phyloP scores from a whole-genome alignment of 2,113 vertebrate species.

The Hypomesus transpacificus region DNA sequence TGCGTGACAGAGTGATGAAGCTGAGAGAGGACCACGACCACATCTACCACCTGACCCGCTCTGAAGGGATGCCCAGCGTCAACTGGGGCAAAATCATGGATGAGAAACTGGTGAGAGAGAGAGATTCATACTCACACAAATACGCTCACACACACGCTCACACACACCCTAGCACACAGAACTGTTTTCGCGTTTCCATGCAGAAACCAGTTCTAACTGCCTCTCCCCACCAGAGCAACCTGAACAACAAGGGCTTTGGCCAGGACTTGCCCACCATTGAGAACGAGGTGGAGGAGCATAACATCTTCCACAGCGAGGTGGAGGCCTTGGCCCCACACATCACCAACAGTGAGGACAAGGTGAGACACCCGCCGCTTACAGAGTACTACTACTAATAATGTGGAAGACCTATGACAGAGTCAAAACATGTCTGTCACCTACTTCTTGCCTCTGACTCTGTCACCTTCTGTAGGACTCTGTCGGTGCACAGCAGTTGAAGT shows the following conservation, averaged over 20 bases:
- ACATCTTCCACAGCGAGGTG: constrained; percentile 95
- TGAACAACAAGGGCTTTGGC: constrained; percentile 82
- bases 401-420: neutral
- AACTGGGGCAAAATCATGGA: constrained; percentile 90
- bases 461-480: constrained; percentile 70
- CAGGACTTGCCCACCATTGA: constrained; percentile 88
- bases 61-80: constrained; percentile 77
- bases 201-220: neutral
- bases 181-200: neutral
- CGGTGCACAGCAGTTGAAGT: constrained; percentile 77
- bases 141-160: neutral
- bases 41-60: constrained; percentile 81
- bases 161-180: neutral
- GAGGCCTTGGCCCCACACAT: constrained; percentile 90
- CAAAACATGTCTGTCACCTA: neutral
- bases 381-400: too few species aligned
- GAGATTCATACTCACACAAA: neutral
- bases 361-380: constrained; percentile 29
- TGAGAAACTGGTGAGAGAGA: constrained; percentile 84
- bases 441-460: constrained; percentile 2
- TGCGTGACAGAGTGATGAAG: constrained; percentile 81
- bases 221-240: constrained; percentile 65
- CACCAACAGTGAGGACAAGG: constrained; percentile 75
- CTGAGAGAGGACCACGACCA: constrained; percentile 78
- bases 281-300: constrained; percentile 91